Evolutionary conservation across 2,888 invertebrate genomes (phyloP), one percentile per base, ranked within the genome.

Genomic region (Spisula subtruncata): DNA sequence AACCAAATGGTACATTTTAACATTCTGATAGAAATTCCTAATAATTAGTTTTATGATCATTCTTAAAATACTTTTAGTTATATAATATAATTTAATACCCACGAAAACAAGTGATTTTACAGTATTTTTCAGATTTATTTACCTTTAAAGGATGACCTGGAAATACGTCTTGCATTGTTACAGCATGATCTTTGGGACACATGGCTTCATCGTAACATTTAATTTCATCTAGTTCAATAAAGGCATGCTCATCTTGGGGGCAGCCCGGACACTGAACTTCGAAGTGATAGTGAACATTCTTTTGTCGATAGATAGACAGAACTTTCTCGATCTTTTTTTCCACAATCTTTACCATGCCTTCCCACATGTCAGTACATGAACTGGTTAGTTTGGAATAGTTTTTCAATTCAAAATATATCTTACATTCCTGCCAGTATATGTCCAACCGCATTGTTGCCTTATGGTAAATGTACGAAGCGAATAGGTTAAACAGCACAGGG

Each of bases 251-350:
- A 54, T 86, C 66, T 20, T 4, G n/a, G 0, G 81, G 81, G n/a
- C 86, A 86, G 66, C 12, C 10, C 0, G 81, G 81, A 32, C 86
- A 86, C 81, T 86, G 81, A n/a, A 86, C 51, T 51, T 81, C 81
- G 29, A 86, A 46, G 16, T 14, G 20, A n/a, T 81, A 86, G 5
- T 20, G 20, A 14, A 81, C 79, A 81, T 71, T 81, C 1, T 86
- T 35, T 29, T 81, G 81, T 4, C 86, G 56, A 46, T 81, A 86
- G 14, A 86, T 51, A 20, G n/a, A 10, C n/a, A 86, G 29, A 46
- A 71, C 46, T 18, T 86, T 41, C 41, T 86, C 48, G 20, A 86
- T 56, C 18, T 48, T 81, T 4, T 81, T 16, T 32, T 60, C 41
- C 12, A 86, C 41, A 20, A 81, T 81, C 8, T 66, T 60, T 18